Evolutionary conservation across 1,140 invertebrate species (phyloP).

Genomic region (Nebria ingens): DNA sequence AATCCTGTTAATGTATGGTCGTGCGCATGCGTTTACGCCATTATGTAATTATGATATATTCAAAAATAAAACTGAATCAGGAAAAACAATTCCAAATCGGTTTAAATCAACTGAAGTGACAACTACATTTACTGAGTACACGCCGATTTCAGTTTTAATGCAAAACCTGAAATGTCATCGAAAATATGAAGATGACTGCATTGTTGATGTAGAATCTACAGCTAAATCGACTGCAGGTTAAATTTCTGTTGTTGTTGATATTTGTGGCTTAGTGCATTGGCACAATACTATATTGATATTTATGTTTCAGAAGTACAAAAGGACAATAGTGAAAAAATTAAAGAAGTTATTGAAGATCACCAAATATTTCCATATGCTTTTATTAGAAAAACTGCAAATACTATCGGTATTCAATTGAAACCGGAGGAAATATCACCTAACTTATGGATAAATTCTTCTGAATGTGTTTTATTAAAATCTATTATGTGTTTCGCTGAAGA

Average conservation of each 20-base stretch:
- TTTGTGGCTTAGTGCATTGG: too few species aligned
- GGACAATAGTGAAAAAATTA: background rate
- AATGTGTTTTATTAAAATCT: conserved; percentile 25
- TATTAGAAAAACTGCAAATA: conserved; percentile 24
- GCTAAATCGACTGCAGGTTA: too few species aligned
- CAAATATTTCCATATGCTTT: conserved; percentile 20
- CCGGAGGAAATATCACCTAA: conserved; percentile 22
- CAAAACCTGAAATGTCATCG: background rate
- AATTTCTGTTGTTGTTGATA: too few species aligned
- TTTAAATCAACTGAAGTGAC: background rate
- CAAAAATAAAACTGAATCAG: conserved; percentile 11
- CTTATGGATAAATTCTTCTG: conserved; percentile 22
- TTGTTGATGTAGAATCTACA: background rate
- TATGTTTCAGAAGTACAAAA: conserved; percentile 2
- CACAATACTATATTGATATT: too few species aligned
- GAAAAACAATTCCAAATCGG: background rate
- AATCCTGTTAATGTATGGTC: conserved; percentile 26
- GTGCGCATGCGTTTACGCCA: conserved; percentile 24
- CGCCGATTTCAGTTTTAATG: background rate
- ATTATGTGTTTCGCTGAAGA: conserved; percentile 27
- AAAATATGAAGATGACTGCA: background rate
- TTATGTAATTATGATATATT: conserved; percentile 20
- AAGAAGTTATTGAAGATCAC: conserved; percentile 17
- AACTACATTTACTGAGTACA: background rate
- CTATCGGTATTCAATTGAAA: conserved; percentile 25